Conservation (phyloP, 2,797 vertebrate species). For the Lepidocolaptes lacrymiger region DNA sequence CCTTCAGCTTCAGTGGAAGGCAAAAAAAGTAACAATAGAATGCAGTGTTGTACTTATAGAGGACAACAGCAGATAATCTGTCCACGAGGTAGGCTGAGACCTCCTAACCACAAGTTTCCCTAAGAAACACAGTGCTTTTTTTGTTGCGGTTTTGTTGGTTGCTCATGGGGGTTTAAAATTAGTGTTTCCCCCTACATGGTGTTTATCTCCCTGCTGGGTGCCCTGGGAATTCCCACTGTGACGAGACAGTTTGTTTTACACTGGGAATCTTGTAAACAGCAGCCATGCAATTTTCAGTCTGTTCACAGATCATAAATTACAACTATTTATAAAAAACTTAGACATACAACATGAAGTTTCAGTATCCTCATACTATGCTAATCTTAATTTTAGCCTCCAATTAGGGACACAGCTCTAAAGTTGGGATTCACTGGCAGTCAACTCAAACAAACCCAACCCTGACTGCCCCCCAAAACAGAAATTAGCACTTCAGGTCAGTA, state of each 20-base stretch:
- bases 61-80: background rate
- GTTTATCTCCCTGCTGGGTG: background rate
- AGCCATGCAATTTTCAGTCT: background rate
- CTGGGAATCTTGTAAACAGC: background rate
- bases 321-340: background rate
- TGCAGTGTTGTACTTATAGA: background rate
- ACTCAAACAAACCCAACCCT: background rate
- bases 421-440: background rate
- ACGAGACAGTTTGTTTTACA: background rate
- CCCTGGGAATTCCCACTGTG: background rate
- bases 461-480: background rate
- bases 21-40: background rate
- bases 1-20: background rate
- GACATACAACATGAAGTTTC: background rate
- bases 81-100: background rate
- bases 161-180: background rate
- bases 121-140: background rate
- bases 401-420: background rate
- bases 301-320: constrained; percentile 14
- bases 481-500: background rate
- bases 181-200: background rate
- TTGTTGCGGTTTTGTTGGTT: background rate
- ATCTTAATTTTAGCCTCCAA: background rate
- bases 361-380: background rate
- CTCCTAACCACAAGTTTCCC: background rate